Base-by-base conservation (phyloP, 2,888 invertebrate species). In the Calameuta pallipes region DNA sequence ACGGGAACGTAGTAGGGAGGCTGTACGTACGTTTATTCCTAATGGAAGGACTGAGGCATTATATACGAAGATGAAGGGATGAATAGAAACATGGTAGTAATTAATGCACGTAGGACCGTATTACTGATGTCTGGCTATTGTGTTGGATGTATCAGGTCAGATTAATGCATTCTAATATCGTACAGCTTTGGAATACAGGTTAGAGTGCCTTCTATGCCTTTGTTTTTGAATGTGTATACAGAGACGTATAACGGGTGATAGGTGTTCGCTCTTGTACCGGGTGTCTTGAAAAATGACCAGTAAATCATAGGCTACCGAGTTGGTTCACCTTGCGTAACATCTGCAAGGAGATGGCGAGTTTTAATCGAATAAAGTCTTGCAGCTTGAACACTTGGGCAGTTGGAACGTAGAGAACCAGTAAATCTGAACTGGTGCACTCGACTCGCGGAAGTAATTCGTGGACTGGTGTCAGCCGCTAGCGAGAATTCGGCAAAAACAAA, bases 11-110 rank as follows among this genome's bases (percentile, higher is more conserved):
- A 56, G 23, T 23, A 23, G 23, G 15, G 15, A 9, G 23, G 1
- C 56, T 56, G 56, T 56, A 56, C 23, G 56, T 23, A 9, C 76
- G 82, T 79, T 78, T 81, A 82, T 85, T 85, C 85, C 85, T 85
- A 85, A 85, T 85, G 85, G 85, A 85, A 80, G 56, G 23, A 23
- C 56, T 23, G 0, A 56, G 56, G 23, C 56, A 23, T 56, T 56
- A 56, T 56, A 6, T 56, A 56, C 9, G 56, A 56, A 11, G 74
- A 34, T 35, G 13, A 33, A 34, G 71, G 34, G 37, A 78, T 82
- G 85, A 85, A 85, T 82, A 85, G 83, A 82, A 85, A 81, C 84
- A 79, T 75, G 84, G 79, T 80, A 80, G 83, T 83, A 85, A 85
- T 85, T 85, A 85, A 85, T 85, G 85, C 84, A 85, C 81, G 35